Conservation (phyloP, 2,797 vertebrate species). For the Karalla daura region DNA sequence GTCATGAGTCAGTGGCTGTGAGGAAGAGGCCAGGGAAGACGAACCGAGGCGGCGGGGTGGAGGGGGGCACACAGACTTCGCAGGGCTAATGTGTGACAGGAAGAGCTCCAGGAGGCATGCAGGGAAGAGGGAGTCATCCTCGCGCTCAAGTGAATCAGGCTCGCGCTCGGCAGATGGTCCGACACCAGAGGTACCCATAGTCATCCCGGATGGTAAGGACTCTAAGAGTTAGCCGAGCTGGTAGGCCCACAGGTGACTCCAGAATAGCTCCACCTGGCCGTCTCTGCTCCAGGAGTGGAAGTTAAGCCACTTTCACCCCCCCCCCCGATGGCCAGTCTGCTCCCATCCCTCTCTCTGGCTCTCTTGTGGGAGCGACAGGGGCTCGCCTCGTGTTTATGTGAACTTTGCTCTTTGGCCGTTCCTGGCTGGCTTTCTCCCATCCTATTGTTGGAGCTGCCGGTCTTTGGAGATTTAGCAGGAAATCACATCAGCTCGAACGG, state of each 20-base stretch:
- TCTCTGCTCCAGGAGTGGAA: slow-evolving; percentile 42
- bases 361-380: slow-evolving; percentile 53
- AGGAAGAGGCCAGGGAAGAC: slow-evolving; percentile 69
- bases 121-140: slow-evolving; percentile 82
- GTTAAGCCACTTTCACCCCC: slow-evolving; percentile 59
- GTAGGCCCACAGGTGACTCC: slow-evolving; percentile 10
- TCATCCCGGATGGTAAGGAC: slow-evolving; percentile 82
- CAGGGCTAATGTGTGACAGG: slow-evolving; percentile 84
- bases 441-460: slow-evolving; percentile 61
- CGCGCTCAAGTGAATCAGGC: slow-evolving; percentile 73
- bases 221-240: too few species aligned
- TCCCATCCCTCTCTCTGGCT: slow-evolving; percentile 42
- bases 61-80: too few species aligned
- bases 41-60: too few species aligned
- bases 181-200: slow-evolving; percentile 71
- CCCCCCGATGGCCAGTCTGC: slow-evolving; percentile 50
- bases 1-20: slow-evolving; percentile 75
- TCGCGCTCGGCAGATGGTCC: slow-evolving; percentile 67
- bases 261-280: slow-evolving; percentile 15
- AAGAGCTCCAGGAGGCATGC: slow-evolving; percentile 84
- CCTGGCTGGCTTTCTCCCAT: slow-evolving; percentile 65
- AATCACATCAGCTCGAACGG: slow-evolving; percentile 55
- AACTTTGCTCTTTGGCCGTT: slow-evolving; percentile 76
- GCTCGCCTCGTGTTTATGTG: slow-evolving; percentile 61
- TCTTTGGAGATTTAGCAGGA: slow-evolving; percentile 75